phyloP scores from a whole-genome alignment of 1,140 invertebrate species.

The Metopolophium dirhodum region DNA sequence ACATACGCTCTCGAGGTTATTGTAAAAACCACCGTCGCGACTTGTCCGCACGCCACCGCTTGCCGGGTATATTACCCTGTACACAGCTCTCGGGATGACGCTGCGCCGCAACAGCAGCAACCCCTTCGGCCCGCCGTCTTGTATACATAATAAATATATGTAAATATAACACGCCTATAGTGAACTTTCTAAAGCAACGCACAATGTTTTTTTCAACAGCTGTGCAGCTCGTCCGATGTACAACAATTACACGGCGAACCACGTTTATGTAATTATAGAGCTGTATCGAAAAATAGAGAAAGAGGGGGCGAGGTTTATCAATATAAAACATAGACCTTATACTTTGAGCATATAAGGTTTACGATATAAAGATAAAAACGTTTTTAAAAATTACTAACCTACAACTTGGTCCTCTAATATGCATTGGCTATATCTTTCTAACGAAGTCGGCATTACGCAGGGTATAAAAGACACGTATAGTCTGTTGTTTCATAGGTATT shows the following conservation, averaged over 20 bases:
- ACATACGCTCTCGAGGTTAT: slow-evolving; percentile 37
- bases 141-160: slow-evolving; percentile 14
- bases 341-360: too few species aligned
- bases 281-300: background rate
- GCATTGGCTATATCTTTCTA: too few species aligned
- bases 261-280: background rate
- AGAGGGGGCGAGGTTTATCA: too few species aligned
- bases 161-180: background rate
- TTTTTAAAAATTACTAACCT: too few species aligned
- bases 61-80: background rate
- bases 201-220: background rate
- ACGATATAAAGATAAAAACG: too few species aligned
- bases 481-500: too few species aligned
- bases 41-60: slow-evolving; percentile 11
- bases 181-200: background rate
- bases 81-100: background rate
- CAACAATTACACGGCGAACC: background rate
- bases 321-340: too few species aligned
- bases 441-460: too few species aligned
- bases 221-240: background rate
- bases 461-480: too few species aligned
- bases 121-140: background rate
- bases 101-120: background rate
- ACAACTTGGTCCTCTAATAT: too few species aligned
- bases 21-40: slow-evolving; percentile 17